These are phyloP conservation scores for Bembecia ichneumoniformis DNA, from an alignment of 2,888 invertebrate genomes.

Conservation along the genomic window DNA sequence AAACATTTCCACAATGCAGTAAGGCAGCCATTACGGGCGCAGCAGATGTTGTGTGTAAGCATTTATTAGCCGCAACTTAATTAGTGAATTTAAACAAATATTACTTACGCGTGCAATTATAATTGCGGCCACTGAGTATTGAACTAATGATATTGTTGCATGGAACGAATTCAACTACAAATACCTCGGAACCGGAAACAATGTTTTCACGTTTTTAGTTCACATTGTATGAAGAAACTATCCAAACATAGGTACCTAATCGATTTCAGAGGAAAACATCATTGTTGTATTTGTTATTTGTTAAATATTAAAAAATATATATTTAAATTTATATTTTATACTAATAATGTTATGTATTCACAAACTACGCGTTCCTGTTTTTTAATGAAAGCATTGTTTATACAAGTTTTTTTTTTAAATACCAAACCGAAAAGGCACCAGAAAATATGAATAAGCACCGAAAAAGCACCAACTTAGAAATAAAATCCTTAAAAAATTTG, in stretches of 20 bases:
- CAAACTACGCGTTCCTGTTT: too few relatives aligned
- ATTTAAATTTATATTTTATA: too few relatives aligned
- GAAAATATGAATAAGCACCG: too few relatives aligned
- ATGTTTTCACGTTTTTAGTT: slow-evolving; percentile 2
- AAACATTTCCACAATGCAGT: slow-evolving; percentile 48
- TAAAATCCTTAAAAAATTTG: neutral
- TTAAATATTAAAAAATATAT: too few relatives aligned
- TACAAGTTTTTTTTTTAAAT: too few relatives aligned
- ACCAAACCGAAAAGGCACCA: too few relatives aligned
- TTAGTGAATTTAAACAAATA: slow-evolving; percentile 69
- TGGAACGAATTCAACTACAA: slow-evolving; percentile 8
- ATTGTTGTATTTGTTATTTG: too few relatives aligned
- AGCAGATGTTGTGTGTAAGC: slow-evolving; percentile 64
- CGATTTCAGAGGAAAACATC: too few relatives aligned
- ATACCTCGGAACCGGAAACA: slow-evolving; percentile 5
- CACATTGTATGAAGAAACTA: neutral
- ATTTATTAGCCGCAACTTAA: slow-evolving; percentile 62
- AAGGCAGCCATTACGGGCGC: slow-evolving; percentile 35
- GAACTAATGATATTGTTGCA: slow-evolving; percentile 36
- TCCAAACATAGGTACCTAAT: too few relatives aligned
- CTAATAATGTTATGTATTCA: too few relatives aligned
- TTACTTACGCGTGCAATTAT: slow-evolving; percentile 61
- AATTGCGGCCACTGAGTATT: slow-evolving; percentile 33
- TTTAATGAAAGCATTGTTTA: too few relatives aligned
- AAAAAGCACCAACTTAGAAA: neutral